Evolutionary conservation across 2,113 vertebrate genomes (phyloP).

Genomic region (Pygoscelis adeliae): DNA sequence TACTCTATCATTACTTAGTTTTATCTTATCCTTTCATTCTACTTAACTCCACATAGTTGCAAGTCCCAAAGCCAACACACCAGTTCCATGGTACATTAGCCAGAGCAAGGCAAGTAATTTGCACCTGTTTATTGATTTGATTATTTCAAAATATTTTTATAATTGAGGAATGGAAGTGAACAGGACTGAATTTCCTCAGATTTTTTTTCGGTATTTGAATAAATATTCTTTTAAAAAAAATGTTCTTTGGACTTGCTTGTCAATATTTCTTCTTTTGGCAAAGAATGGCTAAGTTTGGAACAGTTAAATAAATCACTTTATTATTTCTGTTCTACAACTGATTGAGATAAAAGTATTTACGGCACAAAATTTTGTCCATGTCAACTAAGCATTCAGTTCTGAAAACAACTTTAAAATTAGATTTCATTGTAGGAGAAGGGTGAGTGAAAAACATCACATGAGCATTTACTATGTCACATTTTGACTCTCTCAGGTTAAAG

Average conservation of each 20-base stretch:
- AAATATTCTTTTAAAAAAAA: background rate
- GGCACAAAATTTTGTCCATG: background rate
- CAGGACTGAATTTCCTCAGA: background rate
- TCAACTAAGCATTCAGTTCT: background rate
- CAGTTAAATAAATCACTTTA: background rate
- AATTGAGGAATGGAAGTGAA: background rate
- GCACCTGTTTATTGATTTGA: background rate
- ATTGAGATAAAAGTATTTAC: background rate
- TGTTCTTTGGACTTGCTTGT: background rate
- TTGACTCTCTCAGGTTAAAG: background rate
- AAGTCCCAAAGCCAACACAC: background rate
- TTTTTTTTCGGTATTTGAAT: background rate
- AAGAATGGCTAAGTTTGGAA: background rate
- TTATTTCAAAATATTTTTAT: background rate
- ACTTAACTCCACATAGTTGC: background rate
- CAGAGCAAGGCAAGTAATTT: background rate
- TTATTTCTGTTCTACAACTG: background rate
- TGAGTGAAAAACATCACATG: background rate
- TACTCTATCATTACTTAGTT: background rate
- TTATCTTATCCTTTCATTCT: background rate
- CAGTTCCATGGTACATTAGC: background rate
- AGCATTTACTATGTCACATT: background rate
- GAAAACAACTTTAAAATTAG: background rate
- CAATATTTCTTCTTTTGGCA: background rate
- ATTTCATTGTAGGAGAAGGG: background rate